Evolutionary conservation across 2,888 invertebrate species (phyloP).

Genomic region (Leptinotarsa rubiginosa): DNA sequence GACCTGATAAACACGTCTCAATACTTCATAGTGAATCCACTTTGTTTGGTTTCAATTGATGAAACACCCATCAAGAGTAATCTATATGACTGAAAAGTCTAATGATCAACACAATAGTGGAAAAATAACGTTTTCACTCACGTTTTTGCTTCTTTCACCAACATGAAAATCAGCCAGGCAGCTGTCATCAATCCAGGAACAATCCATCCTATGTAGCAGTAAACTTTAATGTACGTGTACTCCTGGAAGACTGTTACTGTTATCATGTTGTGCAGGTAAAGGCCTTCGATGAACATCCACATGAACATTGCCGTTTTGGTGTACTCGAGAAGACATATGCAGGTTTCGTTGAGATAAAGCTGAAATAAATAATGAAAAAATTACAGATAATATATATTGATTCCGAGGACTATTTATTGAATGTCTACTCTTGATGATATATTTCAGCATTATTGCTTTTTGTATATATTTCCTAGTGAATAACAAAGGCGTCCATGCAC

Average conservation of each 20-base stretch:
- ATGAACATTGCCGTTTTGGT: conserved; percentile 90
- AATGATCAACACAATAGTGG: neutral
- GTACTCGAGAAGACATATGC: conserved; percentile 79
- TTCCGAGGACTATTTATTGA: no score
- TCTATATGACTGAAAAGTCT: no score
- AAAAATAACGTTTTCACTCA: conserved; percentile 48
- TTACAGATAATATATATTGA: no score
- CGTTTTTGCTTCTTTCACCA: conserved; percentile 55
- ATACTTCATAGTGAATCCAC: no score
- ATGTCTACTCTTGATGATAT: no score
- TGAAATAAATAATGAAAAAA: conserved; percentile 29
- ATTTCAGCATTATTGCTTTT: no score
- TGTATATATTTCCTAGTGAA: no score
- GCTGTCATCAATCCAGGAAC: conserved; percentile 76
- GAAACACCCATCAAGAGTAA: no score
- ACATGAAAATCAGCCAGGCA: conserved; percentile 76
- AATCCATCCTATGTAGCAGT: conserved; percentile 80
- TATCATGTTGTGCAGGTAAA: conserved; percentile 88
- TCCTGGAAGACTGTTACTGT: conserved; percentile 80
- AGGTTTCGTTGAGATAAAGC: conserved; percentile 52
- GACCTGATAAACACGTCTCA: no score
- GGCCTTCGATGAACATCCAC: conserved; percentile 98
- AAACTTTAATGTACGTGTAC: conserved; percentile 73
- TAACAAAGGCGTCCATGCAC: no score
- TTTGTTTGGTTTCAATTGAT: no score